Conservation (phyloP, 2,888 invertebrate genomes). For the Cheilosia variabilis region DNA sequence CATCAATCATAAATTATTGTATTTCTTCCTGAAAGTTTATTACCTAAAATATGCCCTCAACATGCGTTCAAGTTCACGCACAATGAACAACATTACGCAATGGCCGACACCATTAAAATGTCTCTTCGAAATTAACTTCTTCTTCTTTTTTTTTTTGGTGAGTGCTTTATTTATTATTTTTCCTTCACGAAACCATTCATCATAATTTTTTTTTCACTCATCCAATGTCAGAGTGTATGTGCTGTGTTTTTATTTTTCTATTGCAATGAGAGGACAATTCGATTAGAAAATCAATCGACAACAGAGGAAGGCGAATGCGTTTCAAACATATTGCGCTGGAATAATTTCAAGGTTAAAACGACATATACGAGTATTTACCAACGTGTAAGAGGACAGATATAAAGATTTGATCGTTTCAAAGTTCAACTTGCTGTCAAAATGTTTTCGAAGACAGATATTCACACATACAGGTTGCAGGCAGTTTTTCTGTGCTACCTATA, state of each 20-base stretch:
- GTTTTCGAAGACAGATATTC: slow-evolving; percentile 34
- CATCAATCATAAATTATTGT: slow-evolving; percentile 34
- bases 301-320: slow-evolving; percentile 48
- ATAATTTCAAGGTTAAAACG: slow-evolving; percentile 57
- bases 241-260: background rate
- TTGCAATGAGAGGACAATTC: slow-evolving; percentile 15
- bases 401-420: slow-evolving; percentile 36
- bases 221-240: slow-evolving; percentile 5
- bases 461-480: slow-evolving; percentile 10
- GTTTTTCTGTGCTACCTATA: slow-evolving; percentile 6
- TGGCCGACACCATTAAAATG: slow-evolving; percentile 6
- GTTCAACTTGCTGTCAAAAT: slow-evolving; percentile 36
- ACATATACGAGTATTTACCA: slow-evolving; percentile 34
- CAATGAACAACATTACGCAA: slow-evolving; percentile 36
- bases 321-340: slow-evolving; percentile 37
- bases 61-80: slow-evolving; percentile 61
- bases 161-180: background rate
- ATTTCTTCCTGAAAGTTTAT: slow-evolving; percentile 3
- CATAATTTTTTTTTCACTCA: slow-evolving; percentile 8
- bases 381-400: background rate
- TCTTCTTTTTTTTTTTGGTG: slow-evolving; percentile 1
- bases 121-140: background rate
- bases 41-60: slow-evolving; percentile 22
- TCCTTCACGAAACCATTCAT: background rate
- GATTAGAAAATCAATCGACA: slow-evolving; percentile 57